These are phyloP conservation scores for Passer montanus DNA, from an alignment of 2,113 vertebrate genomes.

Conservation along the genomic window DNA sequence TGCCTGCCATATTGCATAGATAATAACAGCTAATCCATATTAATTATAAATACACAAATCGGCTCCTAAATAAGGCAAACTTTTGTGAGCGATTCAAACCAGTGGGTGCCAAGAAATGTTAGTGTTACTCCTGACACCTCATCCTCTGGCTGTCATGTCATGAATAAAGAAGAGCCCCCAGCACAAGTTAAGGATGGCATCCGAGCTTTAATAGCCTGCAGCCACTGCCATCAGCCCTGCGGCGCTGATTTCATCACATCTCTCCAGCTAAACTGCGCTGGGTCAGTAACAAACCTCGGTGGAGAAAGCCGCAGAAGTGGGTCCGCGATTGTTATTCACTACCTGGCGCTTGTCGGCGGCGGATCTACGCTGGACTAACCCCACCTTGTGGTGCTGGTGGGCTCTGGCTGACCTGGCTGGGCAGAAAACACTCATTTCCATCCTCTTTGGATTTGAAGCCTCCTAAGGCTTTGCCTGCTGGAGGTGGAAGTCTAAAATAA, in stretches of 20 bases:
- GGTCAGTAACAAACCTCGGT: background rate
- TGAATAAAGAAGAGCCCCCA: conserved; percentile 42
- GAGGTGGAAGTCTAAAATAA: conserved; percentile 22
- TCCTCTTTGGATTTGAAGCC: background rate
- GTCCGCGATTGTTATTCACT: background rate
- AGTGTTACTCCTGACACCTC: conserved; percentile 64
- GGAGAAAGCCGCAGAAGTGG: background rate
- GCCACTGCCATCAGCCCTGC: conserved; percentile 51
- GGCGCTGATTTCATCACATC: conserved; percentile 51
- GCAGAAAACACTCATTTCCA: background rate
- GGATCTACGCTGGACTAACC: conserved; percentile 52
- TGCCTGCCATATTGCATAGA: conserved; percentile 69
- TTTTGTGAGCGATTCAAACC: conserved; percentile 47
- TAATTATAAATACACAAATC: conserved; percentile 77
- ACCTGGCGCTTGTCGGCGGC: background rate
- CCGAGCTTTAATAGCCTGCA: conserved; percentile 55
- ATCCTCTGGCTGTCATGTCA: conserved; percentile 30
- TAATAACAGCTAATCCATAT: conserved; percentile 78
- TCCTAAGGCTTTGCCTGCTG: conserved; percentile 4
- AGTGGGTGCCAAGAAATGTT: conserved; percentile 65
- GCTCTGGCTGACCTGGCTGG: conserved; percentile 3
- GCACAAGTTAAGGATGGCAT: conserved; percentile 34
- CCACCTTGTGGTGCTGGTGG: conserved; percentile 49
- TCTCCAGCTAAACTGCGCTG: conserved; percentile 31
- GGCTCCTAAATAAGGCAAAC: conserved; percentile 65